Base-by-base conservation (phyloP, 2,888 invertebrate species). In the Cryptus armator region DNA sequence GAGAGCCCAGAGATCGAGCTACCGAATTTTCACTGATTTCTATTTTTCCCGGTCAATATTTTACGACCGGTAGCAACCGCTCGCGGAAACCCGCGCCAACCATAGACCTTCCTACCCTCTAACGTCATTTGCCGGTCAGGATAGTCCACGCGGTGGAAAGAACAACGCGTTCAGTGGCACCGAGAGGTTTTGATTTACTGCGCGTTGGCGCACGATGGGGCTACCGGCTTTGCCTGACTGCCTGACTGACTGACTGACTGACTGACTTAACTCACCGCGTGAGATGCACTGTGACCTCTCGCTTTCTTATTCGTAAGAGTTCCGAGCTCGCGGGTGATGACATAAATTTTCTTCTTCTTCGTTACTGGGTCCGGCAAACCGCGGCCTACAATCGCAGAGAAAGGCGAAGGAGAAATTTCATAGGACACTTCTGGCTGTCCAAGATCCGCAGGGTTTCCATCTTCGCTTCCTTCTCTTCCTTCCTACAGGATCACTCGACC, bases 101-200 rank as follows among this genome's bases (percentile, higher is more conserved):
- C 72, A 78, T 79, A 84, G 85, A n/a, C 80, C 66, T 66, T 79
- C 78, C 37, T 67, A 24, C 37, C 67, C 29, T 48, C 56, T 14
- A 51, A 24, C 74, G 74, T 75, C 59, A 46, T 32, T 75, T 19
- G 62, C 62, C 74, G 62, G 74, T 75, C 62, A 32, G 44, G 62
- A 12, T 29, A 62, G 16, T 10, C 29, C 48, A 48, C 16, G 48
- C 46, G 46, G 62, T 32, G 16, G 62, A 19, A 7, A 16, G 48
- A 62, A 64, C 64, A 75, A 62, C 62, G 32, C 62, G 62, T 71
- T 62, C 78, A 53, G 37, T 19, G 56, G 72, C 56, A 32, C 46
- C 75, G 70, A 81, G 62, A 74, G 56, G 48, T 51, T 80, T 86
- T 90, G 90, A 91, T 91, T 90, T 91, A 90, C 89, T 88, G 85